Base-by-base conservation (phyloP, 2,888 invertebrate genomes). In the Nycteola revayana region DNA sequence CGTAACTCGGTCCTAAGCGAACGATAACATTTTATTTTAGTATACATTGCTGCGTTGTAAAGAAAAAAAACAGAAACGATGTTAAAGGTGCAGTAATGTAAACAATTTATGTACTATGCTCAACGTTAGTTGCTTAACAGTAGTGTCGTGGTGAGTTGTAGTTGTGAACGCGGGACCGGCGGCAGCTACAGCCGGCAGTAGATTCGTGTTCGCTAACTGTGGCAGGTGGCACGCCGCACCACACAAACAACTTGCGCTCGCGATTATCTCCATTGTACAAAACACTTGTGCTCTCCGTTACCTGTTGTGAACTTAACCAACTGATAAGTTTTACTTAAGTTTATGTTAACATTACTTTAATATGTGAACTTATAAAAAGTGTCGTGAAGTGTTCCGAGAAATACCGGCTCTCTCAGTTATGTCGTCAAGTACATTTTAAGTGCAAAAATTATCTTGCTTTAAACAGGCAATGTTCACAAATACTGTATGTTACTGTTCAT, bases 181-280 rank as follows among this genome's bases (percentile, higher is more conserved):
- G 66, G 71, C 77, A 66, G 66, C 63, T 66, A 65, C 54, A 56
- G 54, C 75, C 75, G 75, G 77, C 85, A 88, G 87, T 87, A 72
- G 74, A 78, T 75, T 78, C 75, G 79, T 76, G 82, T 74, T 72
- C 75, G 76, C 66, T 75, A 26, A 62, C 62, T 54, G 75, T 70
- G 79, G 74, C 84, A 87, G 88, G 86, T 86, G 86, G 74, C 75
- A 68, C 71, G 75, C 56, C 60, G 66, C 66, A 66, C 60, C 64
- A 49, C 53, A 40, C 40, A 25, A 38, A 51, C 68, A 77, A 73
- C 66, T 77, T 76, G 71, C 72, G 74, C 65, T 79, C 85, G 83
- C 84, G 85, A 76, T 65, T 60, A 63, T 55, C 63, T 54, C 70
- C 73, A 74, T 77, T 84, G 80, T 83, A 83, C 79, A 79, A 75